Conservation (phyloP, 2,113 vertebrate genomes). For the Oreochromis spilurus region DNA sequence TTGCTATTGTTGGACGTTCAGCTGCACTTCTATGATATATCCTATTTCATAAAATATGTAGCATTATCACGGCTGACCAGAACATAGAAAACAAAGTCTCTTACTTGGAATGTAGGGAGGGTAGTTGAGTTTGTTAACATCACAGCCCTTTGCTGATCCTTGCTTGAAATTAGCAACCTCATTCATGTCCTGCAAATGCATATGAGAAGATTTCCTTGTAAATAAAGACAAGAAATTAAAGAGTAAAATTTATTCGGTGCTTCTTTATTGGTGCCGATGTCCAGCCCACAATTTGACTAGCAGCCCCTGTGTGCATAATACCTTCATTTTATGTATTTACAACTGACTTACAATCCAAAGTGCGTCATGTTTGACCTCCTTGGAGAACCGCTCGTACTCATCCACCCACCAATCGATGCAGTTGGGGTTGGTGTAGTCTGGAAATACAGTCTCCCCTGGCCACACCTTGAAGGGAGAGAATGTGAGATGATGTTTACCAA, state of each 20-base stretch:
- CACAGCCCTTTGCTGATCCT: slow-evolving; percentile 81
- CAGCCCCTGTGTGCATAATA: neutral
- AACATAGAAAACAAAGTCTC: slow-evolving; percentile 10
- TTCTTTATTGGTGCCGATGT: neutral
- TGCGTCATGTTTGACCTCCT: slow-evolving; percentile 80
- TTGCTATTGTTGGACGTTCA: neutral
- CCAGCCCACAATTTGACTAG: neutral
- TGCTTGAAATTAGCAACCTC: slow-evolving; percentile 85
- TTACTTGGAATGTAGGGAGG: slow-evolving; percentile 92
- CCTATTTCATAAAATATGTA: neutral
- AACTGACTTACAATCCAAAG: slow-evolving; percentile 91
- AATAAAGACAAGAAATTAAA: neutral
- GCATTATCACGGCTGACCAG: neutral
- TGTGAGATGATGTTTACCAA: neutral
- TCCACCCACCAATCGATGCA: slow-evolving; percentile 87
- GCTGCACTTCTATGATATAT: neutral
- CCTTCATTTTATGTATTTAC: neutral
- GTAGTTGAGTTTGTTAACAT: slow-evolving; percentile 80
- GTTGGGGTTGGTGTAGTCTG: slow-evolving; percentile 84
- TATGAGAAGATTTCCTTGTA: neutral
- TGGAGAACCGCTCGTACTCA: slow-evolving; percentile 78
- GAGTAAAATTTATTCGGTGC: neutral
- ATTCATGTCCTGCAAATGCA: slow-evolving; percentile 89
- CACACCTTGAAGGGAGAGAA: slow-evolving; percentile 78
- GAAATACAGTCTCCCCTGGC: slow-evolving; percentile 89